These are phyloP conservation scores for Halichondria panicea DNA, from an alignment of 37 sponge, comb jelly and placozoan species.

Conservation along the genomic window DNA sequence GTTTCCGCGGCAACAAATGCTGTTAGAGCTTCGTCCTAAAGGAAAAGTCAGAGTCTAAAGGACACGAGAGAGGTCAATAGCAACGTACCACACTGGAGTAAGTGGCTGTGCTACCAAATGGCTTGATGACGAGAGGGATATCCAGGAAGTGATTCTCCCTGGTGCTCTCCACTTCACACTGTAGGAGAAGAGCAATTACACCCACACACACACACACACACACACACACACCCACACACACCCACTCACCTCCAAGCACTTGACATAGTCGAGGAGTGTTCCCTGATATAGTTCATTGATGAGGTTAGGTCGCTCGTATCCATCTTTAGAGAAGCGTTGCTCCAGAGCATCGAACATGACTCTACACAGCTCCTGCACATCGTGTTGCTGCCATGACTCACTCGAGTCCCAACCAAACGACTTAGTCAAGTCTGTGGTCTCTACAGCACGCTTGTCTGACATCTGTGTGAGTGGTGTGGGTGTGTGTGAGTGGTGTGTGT, in stretches of 20 bases:
- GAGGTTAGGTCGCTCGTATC: slow-evolving; percentile 61
- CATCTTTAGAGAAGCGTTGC: slow-evolving; percentile 71
- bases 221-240: not conserved
- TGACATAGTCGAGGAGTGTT: slow-evolving; percentile 90
- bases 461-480: slow-evolving; percentile 35
- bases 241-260: slow-evolving; percentile 74
- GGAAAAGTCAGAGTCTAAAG: not conserved
- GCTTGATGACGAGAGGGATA: slow-evolving; percentile 90
- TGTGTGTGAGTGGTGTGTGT: not conserved
- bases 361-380: slow-evolving; percentile 93
- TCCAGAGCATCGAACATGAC: slow-evolving; percentile 98
- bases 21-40: slow-evolving; percentile 78
- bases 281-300: slow-evolving; percentile 94
- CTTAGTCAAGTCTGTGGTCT: slow-evolving; percentile 94
- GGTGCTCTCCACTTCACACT: slow-evolving; percentile 86
- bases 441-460: slow-evolving; percentile 80
- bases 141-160: slow-evolving; percentile 84
- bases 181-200: slow-evolving; percentile 1
- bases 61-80: too few species aligned
- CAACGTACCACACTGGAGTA: slow-evolving; percentile 78
- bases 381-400: slow-evolving; percentile 98
- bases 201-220: not conserved
- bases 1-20: slow-evolving; percentile 90
- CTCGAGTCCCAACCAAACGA: slow-evolving; percentile 97
- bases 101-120: slow-evolving; percentile 70